A percentile compares a stretch with the other conserved stretches of the same genome.
phyloP scores from a whole-genome alignment of 2,113 vertebrate genomes.

The Oncorhynchus gorbuscha region DNA sequence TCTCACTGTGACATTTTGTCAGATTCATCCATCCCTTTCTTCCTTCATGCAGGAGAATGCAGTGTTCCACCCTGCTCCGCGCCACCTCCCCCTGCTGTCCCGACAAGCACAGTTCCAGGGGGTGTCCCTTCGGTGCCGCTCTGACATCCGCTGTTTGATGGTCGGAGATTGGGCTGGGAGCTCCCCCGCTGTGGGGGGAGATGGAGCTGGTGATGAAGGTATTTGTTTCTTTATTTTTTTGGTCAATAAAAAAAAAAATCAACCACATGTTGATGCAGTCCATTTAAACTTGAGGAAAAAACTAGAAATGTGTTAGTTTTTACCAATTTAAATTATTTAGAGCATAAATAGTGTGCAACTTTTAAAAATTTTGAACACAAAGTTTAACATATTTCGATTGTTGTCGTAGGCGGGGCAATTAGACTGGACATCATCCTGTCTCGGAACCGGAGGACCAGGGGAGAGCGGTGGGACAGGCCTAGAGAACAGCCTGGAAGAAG shows the following conservation, averaged over 20 bases:
- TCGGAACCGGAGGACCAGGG: too few species aligned
- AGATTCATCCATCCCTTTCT: too few species aligned
- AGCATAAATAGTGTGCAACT: too few species aligned
- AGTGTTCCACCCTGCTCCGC: conserved; percentile 50
- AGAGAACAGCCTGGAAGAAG: conserved; percentile 54
- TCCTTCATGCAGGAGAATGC: conserved; percentile 51
- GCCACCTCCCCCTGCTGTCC: conserved; percentile 24
- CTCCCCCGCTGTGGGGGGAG: too few species aligned
- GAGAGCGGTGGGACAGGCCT: background rate
- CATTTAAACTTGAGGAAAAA: too few species aligned
- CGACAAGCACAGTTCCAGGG: conserved; percentile 59
- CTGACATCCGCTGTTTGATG: conserved; percentile 68
- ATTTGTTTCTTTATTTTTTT: background rate
- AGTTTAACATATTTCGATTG: too few species aligned
- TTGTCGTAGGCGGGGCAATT: conserved; percentile 21
- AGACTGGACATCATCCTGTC: conserved; percentile 75
- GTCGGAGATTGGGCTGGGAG: conserved; percentile 69
- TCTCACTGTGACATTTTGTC: too few species aligned
- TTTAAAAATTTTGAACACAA: too few species aligned
- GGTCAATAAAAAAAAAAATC: too few species aligned
- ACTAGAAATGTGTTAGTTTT: too few species aligned
- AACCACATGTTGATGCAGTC: too few species aligned
- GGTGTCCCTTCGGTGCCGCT: conserved; percentile 61
- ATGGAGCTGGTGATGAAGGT: conserved; percentile 12
- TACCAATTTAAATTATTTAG: too few species aligned